Percentiles rank a stretch among this genome's conserved stretches.
phyloP scores from a whole-genome alignment of 1,140 invertebrate genomes.

The Eumaeus atala region DNA sequence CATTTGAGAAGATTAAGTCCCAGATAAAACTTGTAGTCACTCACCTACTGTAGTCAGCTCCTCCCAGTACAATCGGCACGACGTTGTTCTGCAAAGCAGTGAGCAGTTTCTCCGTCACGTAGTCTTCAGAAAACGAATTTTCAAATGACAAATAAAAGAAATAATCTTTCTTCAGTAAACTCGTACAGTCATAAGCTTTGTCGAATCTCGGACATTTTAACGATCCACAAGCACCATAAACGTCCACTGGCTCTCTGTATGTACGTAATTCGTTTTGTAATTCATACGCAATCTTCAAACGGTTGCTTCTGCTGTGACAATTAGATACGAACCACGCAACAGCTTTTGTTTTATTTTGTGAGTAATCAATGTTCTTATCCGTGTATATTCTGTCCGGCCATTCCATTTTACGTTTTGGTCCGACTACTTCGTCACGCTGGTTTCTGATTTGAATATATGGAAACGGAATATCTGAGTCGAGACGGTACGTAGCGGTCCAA shows the following conservation, averaged over 20 bases:
- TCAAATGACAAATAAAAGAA: slow-evolving; percentile 83
- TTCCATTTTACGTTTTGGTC: slow-evolving; percentile 46
- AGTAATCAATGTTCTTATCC: not conserved
- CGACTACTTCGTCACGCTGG: slow-evolving; percentile 41
- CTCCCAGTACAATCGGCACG: slow-evolving; percentile 74
- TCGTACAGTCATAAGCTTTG: slow-evolving; percentile 48
- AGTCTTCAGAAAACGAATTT: slow-evolving; percentile 78
- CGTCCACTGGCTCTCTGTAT: slow-evolving; percentile 73
- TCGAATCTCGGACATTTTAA: slow-evolving; percentile 44
- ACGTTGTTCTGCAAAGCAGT: slow-evolving; percentile 63
- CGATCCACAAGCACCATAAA: slow-evolving; percentile 80
- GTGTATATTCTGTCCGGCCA: slow-evolving; percentile 35
- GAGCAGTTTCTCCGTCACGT: slow-evolving; percentile 80
- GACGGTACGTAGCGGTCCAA: slow-evolving; percentile 77
- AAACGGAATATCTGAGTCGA: slow-evolving; percentile 72
- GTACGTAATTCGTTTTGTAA: slow-evolving; percentile 73
- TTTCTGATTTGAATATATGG: slow-evolving; percentile 68
- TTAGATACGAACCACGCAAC: slow-evolving; percentile 82
- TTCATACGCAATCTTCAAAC: slow-evolving; percentile 76
- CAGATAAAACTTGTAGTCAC: not conserved
- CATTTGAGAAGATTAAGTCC: too few relatives aligned
- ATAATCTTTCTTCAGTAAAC: slow-evolving; percentile 71
- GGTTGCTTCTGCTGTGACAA: slow-evolving; percentile 74
- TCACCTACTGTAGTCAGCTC: slow-evolving; percentile 54
- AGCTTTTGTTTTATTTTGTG: slow-evolving; percentile 58